Conservation (phyloP, 2,888 invertebrate genomes). For the Blastobasis lacticolella region DNA sequence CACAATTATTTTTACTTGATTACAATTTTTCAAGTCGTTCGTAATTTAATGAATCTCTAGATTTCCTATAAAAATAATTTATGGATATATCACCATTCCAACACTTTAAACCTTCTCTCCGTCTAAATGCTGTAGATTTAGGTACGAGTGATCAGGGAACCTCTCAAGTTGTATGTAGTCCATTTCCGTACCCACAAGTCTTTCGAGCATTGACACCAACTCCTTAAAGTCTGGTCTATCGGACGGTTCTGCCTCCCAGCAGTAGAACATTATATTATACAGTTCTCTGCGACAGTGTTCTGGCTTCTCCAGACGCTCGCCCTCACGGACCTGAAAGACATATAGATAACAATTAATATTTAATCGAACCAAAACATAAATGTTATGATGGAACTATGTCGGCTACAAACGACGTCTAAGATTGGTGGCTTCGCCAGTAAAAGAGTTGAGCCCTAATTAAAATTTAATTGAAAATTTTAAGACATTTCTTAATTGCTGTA, state of each 20-base stretch:
- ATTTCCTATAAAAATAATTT: not conserved
- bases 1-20: too few species aligned
- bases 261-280: constrained; percentile 96
- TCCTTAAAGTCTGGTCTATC: constrained; percentile 89
- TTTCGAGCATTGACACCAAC: constrained; percentile 86
- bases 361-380: too few species aligned
- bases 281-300: constrained; percentile 94
- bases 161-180: constrained; percentile 94
- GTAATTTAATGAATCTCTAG: not conserved
- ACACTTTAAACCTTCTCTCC: constrained; percentile 79
- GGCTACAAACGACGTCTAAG: too few species aligned
- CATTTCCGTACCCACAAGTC: constrained; percentile 89
- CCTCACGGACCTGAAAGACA: constrained; percentile 83
- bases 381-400: too few species aligned
- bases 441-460: too few species aligned
- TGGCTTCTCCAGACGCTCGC: constrained; percentile 92
- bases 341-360: not conserved
- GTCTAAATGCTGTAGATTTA: constrained; percentile 88
- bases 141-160: constrained; percentile 95
- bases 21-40: not conserved
- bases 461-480: too few species aligned
- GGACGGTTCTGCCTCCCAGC: constrained; percentile 92
- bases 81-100: not conserved
- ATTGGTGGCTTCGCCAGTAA: too few species aligned
- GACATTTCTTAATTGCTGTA: too few species aligned